Evolutionary conservation across 2,113 vertebrate genomes (phyloP), one percentile per base, ranked within the genome.

Genomic region (Ceyx melanurus): DNA sequence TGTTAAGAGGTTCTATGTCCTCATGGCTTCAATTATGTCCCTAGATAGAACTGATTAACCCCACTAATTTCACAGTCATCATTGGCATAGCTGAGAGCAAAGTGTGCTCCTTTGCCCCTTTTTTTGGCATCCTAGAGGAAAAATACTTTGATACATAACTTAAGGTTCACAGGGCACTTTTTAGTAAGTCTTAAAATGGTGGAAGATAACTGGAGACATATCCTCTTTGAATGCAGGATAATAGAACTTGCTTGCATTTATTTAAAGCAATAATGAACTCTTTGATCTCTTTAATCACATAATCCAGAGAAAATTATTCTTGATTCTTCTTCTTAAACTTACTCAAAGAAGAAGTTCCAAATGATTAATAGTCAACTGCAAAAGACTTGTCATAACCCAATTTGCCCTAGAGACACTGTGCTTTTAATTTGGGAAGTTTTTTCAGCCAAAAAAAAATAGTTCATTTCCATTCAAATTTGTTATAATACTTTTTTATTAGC

Each of bases 221-320:
- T 8, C 88, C 83, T 60, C 54, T 46, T 65, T 81, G 31, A 68
- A 18, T 7, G 13, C 6, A 20, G 64, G 10, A 48, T 40, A 73
- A 77, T 25, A 78, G 56, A 82, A 20, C 29, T 76, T 82, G n/a
- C 50, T 80, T 72, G 54, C 50, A 11, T 83, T 93, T 68, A 84
- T 76, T 77, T 40, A 77, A 94, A 92, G 70, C 65, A 82, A 21
- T 48, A 84, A 91, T 61, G 73, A 96, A 70, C 86, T 15, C 91
- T 90, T 82, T 94, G 88, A 92, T 91, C 91, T 77, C 76, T 84
- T 65, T 95, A 92, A 97, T 97, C 93, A 91, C 72, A 90, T 95
- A 95, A 96, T 92, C 94, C 84, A 65, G 29, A 74, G 90, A 88
- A 96, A 96, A 92, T 86, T 0, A 88, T 93, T 94, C 91, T 46